These are phyloP conservation scores for Microcebus griseorufus DNA, from an alignment of 2,113 vertebrate genomes.

Conservation along the genomic window DNA sequence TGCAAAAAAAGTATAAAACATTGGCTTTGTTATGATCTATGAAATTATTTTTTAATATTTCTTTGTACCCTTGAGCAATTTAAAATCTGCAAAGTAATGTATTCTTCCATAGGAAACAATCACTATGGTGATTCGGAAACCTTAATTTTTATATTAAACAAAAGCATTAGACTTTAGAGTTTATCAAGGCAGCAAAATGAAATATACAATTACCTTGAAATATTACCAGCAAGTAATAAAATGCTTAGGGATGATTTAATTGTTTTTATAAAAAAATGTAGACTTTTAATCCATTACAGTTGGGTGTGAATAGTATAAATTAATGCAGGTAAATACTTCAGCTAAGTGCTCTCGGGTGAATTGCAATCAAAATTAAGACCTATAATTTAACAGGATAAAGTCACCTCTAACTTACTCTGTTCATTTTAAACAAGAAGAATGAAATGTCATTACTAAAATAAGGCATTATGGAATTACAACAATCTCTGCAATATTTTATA, in stretches of 20 bases:
- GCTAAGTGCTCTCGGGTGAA: constrained; percentile 56
- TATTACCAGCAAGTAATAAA: constrained; percentile 48
- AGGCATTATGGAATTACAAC: constrained; percentile 47
- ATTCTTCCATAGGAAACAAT: constrained; percentile 58
- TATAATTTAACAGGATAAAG: constrained; percentile 68
- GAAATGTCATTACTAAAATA: constrained; percentile 60
- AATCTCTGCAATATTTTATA: constrained; percentile 36
- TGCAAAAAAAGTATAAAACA: constrained; percentile 24
- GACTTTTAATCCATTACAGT: constrained; percentile 21
- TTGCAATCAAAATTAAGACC: constrained; percentile 66
- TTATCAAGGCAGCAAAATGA: constrained; percentile 7
- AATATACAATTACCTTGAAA: constrained; percentile 48
- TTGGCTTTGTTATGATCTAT: constrained; percentile 45
- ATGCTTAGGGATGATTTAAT: constrained; percentile 22
- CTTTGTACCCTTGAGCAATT: constrained; percentile 55
- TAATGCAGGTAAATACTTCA: constrained; percentile 63
- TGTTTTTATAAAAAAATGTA: constrained; percentile 55
- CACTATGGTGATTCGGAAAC: constrained; percentile 2
- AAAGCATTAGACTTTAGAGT: constrained; percentile 52
- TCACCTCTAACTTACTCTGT: constrained; percentile 65
- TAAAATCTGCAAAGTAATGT: constrained; percentile 60
- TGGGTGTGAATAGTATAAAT: constrained; percentile 58
- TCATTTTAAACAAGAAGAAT: constrained; percentile 66
- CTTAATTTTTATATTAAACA: constrained; percentile 51
- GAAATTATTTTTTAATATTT: constrained; percentile 70